phyloP scores from a whole-genome alignment of 2,888 invertebrate genomes.

The Allophyes oxyacanthae region DNA sequence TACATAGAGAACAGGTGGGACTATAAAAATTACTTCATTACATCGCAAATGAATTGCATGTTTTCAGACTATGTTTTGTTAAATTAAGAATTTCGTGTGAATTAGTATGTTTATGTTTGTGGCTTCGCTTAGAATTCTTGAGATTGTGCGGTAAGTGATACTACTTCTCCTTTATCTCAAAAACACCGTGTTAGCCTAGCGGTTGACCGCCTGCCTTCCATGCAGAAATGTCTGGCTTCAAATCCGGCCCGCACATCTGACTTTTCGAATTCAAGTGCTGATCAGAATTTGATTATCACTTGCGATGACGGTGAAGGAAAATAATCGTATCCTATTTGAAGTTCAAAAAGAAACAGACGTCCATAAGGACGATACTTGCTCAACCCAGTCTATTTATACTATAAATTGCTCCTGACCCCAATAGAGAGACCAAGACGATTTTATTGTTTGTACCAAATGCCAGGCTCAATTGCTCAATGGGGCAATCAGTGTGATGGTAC shows the following conservation, averaged over 20 bases:
- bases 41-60: conserved; percentile 17
- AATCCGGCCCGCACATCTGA: no score
- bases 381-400: conserved; percentile 34
- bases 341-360: conserved; percentile 2
- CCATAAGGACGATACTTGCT: conserved; percentile 28
- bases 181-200: no score
- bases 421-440: conserved; percentile 57
- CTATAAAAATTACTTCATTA: conserved; percentile 32
- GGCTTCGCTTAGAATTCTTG: background rate
- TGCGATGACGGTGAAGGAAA: no score
- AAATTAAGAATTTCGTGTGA: conserved; percentile 1
- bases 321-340: conserved; percentile 6
- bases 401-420: conserved; percentile 68
- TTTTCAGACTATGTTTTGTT: background rate
- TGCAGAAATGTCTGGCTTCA: no score
- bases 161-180: no score
- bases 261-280: no score
- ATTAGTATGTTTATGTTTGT: background rate
- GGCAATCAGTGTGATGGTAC: conserved; percentile 57
- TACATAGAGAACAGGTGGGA: conserved; percentile 1
- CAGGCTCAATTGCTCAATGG: conserved; percentile 62
- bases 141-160: background rate
- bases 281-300: no score
- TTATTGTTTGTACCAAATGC: conserved; percentile 57
- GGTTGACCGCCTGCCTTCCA: no score